Base-by-base conservation (phyloP, 2,797 vertebrate genomes). In the Bradypodion ventrale region DNA sequence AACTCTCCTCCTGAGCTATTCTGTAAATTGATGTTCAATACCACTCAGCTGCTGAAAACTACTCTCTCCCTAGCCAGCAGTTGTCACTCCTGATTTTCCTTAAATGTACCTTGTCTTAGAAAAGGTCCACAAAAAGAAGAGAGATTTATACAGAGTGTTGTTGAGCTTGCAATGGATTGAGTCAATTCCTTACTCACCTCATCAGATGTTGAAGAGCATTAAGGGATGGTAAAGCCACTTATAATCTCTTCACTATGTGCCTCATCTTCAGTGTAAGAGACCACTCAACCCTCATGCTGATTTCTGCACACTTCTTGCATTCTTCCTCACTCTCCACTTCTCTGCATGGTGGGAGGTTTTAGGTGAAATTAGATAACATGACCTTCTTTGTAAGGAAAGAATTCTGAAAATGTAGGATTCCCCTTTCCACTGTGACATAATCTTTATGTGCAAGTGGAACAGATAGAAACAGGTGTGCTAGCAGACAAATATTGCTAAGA, bases 191-290 rank as follows among this genome's bases (percentile, higher is more conserved):
- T 76, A 59, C 21, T 62, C 52, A 68, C n/a, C 40, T 69, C 37
- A 80, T 68, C 40, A 66, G 32, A 10, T 68, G 23, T 63, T 85
- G 46, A 75, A 80, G 49, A 80, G n/a, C 72, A 46, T 13, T 44
- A 35, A 80, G 29, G 23, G 25, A 19, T 25, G 7, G 44, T n/a
- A 66, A 74, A 74, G 35, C 60, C 49, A 35, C 49, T 23, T 56
- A 35, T 59, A 85, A 66, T 75, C 59, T 65, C 78, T 80, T 66
- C 44, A 75, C 35, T 2, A 5, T 68, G 70, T 42, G 60, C 69
- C 46, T 80, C 63, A 35, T 80, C 16, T 2, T 15, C 77, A 75
- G 37, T 7, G 59, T 32, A n/a, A 80, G 62, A 72, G 69, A 56
- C 60, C 59, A 85, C 62, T 80, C 46, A 85, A 59, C 19, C 42